Evolutionary conservation across 2,797 vertebrate genomes (phyloP).

Genomic region (Cuculus canorus): DNA sequence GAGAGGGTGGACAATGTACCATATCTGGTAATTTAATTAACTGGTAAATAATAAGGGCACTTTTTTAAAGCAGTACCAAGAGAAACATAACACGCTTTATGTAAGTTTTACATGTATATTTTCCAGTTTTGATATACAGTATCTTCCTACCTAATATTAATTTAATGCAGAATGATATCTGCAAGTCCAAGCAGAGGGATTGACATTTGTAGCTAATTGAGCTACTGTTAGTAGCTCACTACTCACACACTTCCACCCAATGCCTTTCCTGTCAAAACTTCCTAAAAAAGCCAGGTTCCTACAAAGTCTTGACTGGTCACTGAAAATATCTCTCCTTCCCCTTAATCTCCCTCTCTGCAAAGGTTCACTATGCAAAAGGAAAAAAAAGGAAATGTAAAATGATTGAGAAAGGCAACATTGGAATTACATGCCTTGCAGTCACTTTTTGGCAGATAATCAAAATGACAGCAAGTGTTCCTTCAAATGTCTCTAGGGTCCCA

Average conservation of each 20-base stretch:
- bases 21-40: not conserved
- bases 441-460: not conserved
- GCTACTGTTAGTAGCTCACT: not conserved
- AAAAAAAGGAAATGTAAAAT: not conserved
- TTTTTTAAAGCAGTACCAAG: not conserved
- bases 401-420: not conserved
- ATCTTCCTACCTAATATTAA: not conserved
- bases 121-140: not conserved
- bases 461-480: not conserved
- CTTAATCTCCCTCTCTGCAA: not conserved
- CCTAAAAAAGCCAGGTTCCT: not conserved
- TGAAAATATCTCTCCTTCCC: not conserved
- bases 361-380: not conserved
- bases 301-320: not conserved
- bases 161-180: not conserved
- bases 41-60: not conserved
- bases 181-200: not conserved
- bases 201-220: not conserved
- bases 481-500: not conserved
- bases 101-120: not conserved
- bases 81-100: not conserved
- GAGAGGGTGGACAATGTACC: not conserved
- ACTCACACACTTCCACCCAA: not conserved
- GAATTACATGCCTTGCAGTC: no score
- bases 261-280: not conserved